These are phyloP conservation scores for Galleria mellonella DNA, from an alignment of 1,140 invertebrate species.

Conservation along the genomic window DNA sequence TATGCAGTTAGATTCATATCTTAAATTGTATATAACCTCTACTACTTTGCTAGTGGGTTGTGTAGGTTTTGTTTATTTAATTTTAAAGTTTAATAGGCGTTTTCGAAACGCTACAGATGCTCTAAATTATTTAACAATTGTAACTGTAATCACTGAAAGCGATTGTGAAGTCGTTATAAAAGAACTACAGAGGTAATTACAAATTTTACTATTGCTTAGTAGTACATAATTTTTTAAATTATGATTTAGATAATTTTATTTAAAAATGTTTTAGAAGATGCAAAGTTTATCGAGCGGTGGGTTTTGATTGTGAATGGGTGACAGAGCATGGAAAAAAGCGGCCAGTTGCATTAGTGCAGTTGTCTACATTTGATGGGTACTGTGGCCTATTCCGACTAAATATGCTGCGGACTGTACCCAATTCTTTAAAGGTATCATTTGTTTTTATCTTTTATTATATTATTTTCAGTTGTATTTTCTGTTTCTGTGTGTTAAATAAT, in stretches of 20 bases:
- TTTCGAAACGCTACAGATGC: constrained; percentile 19
- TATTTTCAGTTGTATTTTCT: too few species aligned
- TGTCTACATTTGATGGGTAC: constrained; percentile 77
- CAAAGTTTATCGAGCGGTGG: constrained; percentile 62
- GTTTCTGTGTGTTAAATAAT: too few species aligned
- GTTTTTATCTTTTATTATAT: too few species aligned
- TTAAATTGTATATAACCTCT: constrained; percentile 14
- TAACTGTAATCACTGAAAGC: constrained; percentile 30
- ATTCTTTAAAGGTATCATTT: constrained; percentile 41
- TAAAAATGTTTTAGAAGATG: constrained; percentile 37
- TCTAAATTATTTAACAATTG: constrained; percentile 41
- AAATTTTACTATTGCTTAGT: constrained; percentile 1
- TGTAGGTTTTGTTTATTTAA: constrained; percentile 11
- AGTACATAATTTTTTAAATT: too few species aligned
- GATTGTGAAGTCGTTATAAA: constrained; percentile 28
- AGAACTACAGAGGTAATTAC: constrained; percentile 39
- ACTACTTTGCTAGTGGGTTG: constrained; percentile 11
- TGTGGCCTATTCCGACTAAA: constrained; percentile 78
- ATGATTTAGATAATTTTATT: too few species aligned
- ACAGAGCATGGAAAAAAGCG: constrained; percentile 62
- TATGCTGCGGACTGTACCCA: constrained; percentile 74
- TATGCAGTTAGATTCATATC: constrained; percentile 14
- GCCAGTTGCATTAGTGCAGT: constrained; percentile 79
- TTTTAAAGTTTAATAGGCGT: constrained; percentile 10
- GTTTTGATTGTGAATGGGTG: constrained; percentile 86